Conservation (phyloP, 2,888 invertebrate genomes). For the Petrolisthes manimaculis region DNA sequence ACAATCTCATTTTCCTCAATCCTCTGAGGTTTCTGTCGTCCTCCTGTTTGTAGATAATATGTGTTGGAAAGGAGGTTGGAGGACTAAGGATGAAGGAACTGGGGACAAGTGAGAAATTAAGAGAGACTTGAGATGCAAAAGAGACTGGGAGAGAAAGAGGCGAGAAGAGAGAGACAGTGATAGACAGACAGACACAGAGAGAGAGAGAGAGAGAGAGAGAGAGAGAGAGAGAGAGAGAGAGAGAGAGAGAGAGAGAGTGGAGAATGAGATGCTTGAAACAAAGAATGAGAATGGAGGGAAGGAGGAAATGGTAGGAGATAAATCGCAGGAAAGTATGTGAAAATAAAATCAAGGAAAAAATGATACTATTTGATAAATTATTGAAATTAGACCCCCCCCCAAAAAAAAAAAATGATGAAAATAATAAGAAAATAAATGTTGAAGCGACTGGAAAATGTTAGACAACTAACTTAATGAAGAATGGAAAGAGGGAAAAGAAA, state of each 20-base stretch:
- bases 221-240: constrained; percentile 17
- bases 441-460: too few relatives aligned
- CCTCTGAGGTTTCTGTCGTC: neutral
- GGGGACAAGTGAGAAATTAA: neutral
- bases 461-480: too few relatives aligned
- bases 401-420: neutral
- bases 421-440: neutral
- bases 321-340: neutral
- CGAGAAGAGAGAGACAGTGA: neutral
- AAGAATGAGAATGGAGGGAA: neutral
- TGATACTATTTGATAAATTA: neutral
- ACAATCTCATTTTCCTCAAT: neutral
- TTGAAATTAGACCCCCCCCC: neutral
- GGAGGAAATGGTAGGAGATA: neutral
- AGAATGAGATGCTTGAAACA: neutral
- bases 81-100: neutral
- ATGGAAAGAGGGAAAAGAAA: too few relatives aligned
- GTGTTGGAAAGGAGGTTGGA: neutral
- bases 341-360: neutral
- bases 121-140: neutral
- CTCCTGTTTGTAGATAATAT: neutral
- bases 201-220: neutral
- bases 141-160: neutral
- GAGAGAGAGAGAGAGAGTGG: constrained; percentile 3
- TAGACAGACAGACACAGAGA: neutral